Base-by-base conservation (phyloP, 2,797 vertebrate genomes). In the Salmo trutta region DNA sequence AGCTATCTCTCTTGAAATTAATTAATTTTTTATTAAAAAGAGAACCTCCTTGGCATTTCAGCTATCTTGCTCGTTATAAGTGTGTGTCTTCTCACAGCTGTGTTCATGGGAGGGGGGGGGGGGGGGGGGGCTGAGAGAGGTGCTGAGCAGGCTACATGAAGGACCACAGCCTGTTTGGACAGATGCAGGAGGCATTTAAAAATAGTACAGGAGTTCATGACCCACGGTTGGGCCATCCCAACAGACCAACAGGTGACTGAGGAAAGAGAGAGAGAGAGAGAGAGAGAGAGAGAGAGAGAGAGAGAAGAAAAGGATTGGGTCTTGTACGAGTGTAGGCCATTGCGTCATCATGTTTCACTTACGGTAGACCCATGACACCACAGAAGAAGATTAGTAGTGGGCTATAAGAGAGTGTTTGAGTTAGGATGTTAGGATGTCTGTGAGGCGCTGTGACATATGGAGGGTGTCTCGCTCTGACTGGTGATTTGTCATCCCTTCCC, bases 221-320 rank as follows among this genome's bases (percentile, higher is more conserved):
- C 86, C 76, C 81, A 81, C 5, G 79, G 84, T 83, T 87, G 88
- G 88, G 81, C 79, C 53, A 52, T 12, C 17, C 16, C 72, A 21
- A 91, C 93, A 95, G 93, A 92, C 17, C 56, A 47, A 92, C 93
- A 95, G 94, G 91, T 94, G 91, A 81, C 65, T 65, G 70, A 84
- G 65, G 81, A 79, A 71, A 81, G 78, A 21, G 51, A 36, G 19
- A 19, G 27, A 19, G 47, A 16, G 54, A 16, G 24, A 24, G 24
- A 24, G 24, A 24, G 24, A 24, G 24, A 24, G 24, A 24, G 24
- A 24, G 24, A 24, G 24, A 24, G 51, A 36, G 19, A 19, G 27
- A 19, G 47, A 16, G 54, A 16, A 21, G 5, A 16, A 12, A 14
- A 54, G 16, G 53, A 51, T 71, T 68, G 80, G 53, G 51, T 31